Percentiles rank a stretch among this genome's conserved stretches.
These are phyloP conservation scores for Solenopsis fugax DNA, from an alignment of 1,140 invertebrate genomes.

Conservation along the genomic window DNA sequence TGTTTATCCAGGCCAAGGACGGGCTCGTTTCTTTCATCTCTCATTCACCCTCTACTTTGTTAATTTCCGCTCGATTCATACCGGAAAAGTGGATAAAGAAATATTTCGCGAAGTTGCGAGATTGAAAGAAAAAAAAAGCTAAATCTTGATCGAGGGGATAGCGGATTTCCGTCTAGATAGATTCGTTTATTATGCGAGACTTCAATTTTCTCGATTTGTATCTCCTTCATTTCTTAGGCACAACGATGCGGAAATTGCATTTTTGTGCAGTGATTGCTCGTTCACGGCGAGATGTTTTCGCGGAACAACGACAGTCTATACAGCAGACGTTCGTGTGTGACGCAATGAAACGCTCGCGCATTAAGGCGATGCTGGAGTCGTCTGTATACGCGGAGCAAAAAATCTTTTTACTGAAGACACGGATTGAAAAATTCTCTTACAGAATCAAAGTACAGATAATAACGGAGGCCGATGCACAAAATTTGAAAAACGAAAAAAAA, in stretches of 20 bases:
- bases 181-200: not conserved
- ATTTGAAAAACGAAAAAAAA: too few relatives aligned
- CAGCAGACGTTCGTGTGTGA: not conserved
- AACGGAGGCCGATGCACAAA: too few relatives aligned
- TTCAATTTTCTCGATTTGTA: constrained; percentile 30
- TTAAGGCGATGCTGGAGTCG: too few relatives aligned
- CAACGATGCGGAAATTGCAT: constrained; percentile 12
- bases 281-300: constrained; percentile 12
- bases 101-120: constrained; percentile 9
- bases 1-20: constrained; percentile 62
- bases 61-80: constrained; percentile 56
- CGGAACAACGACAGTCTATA: not conserved
- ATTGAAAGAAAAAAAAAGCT: constrained; percentile 14
- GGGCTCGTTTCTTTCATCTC: constrained; percentile 24
- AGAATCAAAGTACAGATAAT: too few relatives aligned
- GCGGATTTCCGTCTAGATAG: not conserved
- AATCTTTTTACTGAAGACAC: too few relatives aligned
- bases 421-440: too few relatives aligned
- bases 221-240: not conserved
- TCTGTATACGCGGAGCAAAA: too few relatives aligned
- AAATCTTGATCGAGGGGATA: not conserved
- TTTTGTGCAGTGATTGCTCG: constrained; percentile 49
- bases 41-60: constrained; percentile 12
- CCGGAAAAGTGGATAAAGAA: not conserved
- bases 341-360: not conserved